A percentile compares a stretch with the other conserved stretches of the same genome.
Evolutionary conservation across 2,888 invertebrate species (phyloP).

Genomic region (Dyspetes luteomarginatus): DNA sequence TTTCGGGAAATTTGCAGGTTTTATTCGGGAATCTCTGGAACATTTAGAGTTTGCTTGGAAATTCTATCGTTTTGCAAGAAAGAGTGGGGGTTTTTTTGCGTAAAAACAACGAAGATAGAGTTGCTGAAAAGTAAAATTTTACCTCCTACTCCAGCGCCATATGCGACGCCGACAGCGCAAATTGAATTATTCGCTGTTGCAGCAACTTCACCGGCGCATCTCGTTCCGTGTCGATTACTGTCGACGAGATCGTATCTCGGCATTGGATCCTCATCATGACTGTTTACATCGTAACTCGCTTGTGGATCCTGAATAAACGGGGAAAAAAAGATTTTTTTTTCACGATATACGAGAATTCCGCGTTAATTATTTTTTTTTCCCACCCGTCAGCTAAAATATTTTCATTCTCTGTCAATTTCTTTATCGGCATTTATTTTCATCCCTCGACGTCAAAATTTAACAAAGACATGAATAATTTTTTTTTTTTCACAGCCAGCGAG

Average conservation of each 20-base stretch:
- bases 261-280: constrained; percentile 97
- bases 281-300: constrained; percentile 99
- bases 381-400: not conserved
- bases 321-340: constrained; percentile 32
- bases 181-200: constrained; percentile 98
- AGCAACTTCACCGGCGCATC: constrained; percentile 99
- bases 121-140: constrained; percentile 70
- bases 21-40: too few species aligned
- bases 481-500: not conserved
- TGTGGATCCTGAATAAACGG: constrained; percentile 90
- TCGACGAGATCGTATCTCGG: constrained; percentile 98
- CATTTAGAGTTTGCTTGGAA: too few species aligned
- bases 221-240: constrained; percentile 97
- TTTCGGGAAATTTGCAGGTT: not conserved
- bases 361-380: not conserved
- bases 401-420: not conserved
- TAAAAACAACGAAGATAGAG: too few species aligned
- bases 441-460: not conserved
- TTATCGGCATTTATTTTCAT: constrained; percentile 24
- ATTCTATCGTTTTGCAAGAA: too few species aligned
- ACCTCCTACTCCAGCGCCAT: constrained; percentile 97
- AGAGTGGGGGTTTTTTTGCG: too few species aligned
- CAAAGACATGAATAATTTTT: not conserved
- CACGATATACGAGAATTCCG: not conserved
- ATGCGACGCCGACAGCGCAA: constrained; percentile 98